A percentile compares a stretch with the other conserved stretches of the same genome.
phyloP scores from a whole-genome alignment of 1,140 invertebrate genomes.

The Plutomurus gul region DNA sequence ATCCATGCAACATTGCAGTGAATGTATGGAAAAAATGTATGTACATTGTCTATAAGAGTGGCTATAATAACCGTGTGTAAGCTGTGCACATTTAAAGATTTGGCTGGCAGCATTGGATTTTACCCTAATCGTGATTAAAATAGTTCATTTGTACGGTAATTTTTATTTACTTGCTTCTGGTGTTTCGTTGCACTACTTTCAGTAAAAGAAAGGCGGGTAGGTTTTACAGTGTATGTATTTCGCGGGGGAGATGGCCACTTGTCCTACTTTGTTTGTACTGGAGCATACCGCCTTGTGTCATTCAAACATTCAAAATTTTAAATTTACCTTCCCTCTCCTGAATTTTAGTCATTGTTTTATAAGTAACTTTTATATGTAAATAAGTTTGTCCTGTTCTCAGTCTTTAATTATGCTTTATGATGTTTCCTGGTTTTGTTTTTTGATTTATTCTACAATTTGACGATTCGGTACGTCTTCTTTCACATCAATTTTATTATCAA shows the following conservation, averaged over 20 bases:
- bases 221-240: not conserved
- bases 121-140: too few relatives aligned
- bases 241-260: constrained; percentile 25
- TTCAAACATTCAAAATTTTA: constrained; percentile 49
- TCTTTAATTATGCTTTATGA: not conserved
- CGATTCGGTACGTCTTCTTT: too few relatives aligned
- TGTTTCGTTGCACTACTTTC: not conserved
- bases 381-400: not conserved
- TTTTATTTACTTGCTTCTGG: not conserved
- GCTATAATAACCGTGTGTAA: too few relatives aligned
- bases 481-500: too few relatives aligned
- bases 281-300: constrained; percentile 32
- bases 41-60: too few relatives aligned
- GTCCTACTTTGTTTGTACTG: constrained; percentile 4
- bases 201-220: not conserved
- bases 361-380: not conserved
- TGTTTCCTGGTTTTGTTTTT: not conserved
- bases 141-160: too few relatives aligned
- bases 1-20: too few relatives aligned
- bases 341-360: constrained; percentile 19
- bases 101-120: too few relatives aligned
- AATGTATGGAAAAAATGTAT: too few relatives aligned
- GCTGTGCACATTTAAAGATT: too few relatives aligned
- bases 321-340: constrained; percentile 44
- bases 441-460: too few relatives aligned